phyloP scores from a whole-genome alignment of 2,113 vertebrate species.

The Azemiops feae region DNA sequence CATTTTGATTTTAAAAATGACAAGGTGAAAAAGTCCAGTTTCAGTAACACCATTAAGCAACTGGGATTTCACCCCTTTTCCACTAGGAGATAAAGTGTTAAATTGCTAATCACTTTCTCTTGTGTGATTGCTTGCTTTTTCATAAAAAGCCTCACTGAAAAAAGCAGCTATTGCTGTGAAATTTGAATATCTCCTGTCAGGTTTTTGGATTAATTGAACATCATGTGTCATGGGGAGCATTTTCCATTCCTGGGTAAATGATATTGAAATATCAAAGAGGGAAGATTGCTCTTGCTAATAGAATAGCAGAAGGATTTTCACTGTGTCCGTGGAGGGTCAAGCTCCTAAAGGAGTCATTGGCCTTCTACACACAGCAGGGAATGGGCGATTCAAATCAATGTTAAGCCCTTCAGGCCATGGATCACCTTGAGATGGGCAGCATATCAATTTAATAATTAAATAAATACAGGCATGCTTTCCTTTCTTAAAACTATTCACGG shows the following conservation, averaged over 20 bases:
- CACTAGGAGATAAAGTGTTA: not conserved
- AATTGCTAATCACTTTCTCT: not conserved
- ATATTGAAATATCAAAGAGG: conserved; percentile 1
- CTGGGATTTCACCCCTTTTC: conserved; percentile 13
- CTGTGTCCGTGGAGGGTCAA: not conserved
- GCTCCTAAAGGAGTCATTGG: not conserved
- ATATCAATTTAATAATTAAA: too few species aligned
- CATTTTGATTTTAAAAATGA: not conserved
- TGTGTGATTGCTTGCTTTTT: conserved; percentile 12
- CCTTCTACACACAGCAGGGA: not conserved
- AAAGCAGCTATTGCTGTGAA: conserved; percentile 32
- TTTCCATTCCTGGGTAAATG: not conserved
- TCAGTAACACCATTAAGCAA: not conserved
- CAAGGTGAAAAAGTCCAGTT: not conserved
- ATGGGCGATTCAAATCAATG: not conserved
- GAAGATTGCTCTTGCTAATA: not conserved
- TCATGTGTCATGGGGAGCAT: not conserved
- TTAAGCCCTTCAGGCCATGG: not conserved
- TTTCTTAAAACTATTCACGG: not conserved
- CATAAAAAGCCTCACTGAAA: conserved; percentile 29
- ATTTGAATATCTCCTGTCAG: conserved; percentile 36
- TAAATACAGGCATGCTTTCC: not conserved
- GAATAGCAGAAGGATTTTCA: conserved; percentile 4
- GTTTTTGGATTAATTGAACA: conserved; percentile 21
- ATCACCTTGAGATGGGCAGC: not conserved